Evolutionary conservation across 53 echinoderm and acorn worm species (phyloP).

Genomic region (Holothuria leucospilota): DNA sequence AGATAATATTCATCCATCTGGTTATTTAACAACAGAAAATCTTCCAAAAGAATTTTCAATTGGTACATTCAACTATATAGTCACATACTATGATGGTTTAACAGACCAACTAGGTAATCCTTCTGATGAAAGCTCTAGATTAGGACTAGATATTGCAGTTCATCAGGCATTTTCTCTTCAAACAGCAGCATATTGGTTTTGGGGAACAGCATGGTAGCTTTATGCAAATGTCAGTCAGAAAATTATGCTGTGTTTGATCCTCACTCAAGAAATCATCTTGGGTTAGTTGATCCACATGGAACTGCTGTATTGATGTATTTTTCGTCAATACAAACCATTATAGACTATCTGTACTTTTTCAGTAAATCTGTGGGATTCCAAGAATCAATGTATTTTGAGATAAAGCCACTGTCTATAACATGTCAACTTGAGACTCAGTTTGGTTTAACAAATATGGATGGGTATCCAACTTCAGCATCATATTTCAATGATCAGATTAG

Average conservation of each 20-base stretch:
- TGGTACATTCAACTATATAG: not conserved
- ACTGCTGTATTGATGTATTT: conserved; percentile 32
- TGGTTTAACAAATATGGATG: not conserved
- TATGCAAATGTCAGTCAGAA: conserved; percentile 16
- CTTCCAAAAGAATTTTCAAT: conserved; percentile 7
- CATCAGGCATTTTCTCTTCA: conserved; percentile 13
- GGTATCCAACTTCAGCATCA: conserved; percentile 3
- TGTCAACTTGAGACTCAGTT: not conserved
- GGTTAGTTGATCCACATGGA: conserved; percentile 18
- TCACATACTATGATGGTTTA: conserved; percentile 9
- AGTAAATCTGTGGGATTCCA: not conserved
- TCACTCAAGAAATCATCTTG: conserved; percentile 29
- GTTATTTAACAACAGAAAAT: not conserved
- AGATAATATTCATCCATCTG: not conserved
- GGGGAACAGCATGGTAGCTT: conserved; percentile 6
- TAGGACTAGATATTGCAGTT: conserved; percentile 21
- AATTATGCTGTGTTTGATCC: conserved; percentile 21
- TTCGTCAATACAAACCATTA: not conserved
- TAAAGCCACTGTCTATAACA: conserved; percentile 23
- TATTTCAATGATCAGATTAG: conserved; percentile 1
- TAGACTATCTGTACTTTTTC: conserved; percentile 15
- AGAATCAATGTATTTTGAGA: conserved; percentile 26
- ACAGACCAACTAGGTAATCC: conserved; percentile 14
- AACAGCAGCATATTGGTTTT: conserved; percentile 12
- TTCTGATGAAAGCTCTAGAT: not conserved